Conservation (phyloP, 2,888 invertebrate species). For the Brachynemurus nebulosus region DNA sequence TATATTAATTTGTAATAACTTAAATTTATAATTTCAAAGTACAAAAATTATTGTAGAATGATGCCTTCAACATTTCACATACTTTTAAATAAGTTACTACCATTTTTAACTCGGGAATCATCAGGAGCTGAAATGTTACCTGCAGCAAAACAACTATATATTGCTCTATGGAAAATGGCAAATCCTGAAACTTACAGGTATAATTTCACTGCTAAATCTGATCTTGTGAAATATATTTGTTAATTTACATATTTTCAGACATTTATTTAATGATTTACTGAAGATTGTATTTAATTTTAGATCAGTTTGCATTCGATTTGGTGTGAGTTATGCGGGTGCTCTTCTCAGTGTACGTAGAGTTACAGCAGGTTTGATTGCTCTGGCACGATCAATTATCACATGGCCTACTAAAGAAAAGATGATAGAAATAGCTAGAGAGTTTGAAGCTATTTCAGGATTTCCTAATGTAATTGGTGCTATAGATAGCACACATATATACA, state of each 20-base stretch:
- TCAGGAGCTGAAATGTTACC: not conserved
- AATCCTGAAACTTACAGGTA: not conserved
- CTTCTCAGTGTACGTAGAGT: not conserved
- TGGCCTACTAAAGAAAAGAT: not conserved
- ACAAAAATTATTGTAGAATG: no score
- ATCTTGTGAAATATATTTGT: no score
- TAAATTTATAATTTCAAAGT: no score
- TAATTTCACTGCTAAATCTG: not conserved
- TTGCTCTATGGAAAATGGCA: not conserved
- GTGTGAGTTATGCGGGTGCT: not conserved
- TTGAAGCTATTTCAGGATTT: constrained; percentile 13
- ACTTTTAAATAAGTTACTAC: no score
- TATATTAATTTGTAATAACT: no score
- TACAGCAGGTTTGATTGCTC: not conserved
- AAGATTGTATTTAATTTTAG: no score
- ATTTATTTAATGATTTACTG: no score
- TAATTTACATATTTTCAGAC: no score
- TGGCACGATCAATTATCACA: not conserved
- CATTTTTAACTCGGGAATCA: not conserved
- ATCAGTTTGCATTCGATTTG: not conserved
- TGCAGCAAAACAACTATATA: not conserved
- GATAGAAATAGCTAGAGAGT: not conserved
- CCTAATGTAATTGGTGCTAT: constrained; percentile 17
- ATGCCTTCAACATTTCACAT: no score
- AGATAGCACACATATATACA: constrained; percentile 17